These are phyloP conservation scores for Leptinotarsa texana DNA, from an alignment of 1,140 invertebrate species.

Conservation along the genomic window DNA sequence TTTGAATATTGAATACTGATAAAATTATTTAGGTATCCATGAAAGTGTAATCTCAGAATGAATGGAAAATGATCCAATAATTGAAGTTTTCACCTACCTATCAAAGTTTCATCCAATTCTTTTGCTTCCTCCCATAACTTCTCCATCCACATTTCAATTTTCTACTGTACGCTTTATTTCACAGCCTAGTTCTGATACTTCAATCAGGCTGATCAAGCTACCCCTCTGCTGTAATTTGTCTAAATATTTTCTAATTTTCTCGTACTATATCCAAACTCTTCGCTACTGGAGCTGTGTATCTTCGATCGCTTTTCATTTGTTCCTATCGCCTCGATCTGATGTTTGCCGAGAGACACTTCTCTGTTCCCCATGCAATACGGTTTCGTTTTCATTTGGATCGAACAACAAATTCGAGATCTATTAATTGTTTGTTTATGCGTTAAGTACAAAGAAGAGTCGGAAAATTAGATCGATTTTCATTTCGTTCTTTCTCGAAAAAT, in stretches of 20 bases:
- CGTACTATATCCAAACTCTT: not conserved
- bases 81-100: no score
- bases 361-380: constrained; percentile 12
- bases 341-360: not conserved
- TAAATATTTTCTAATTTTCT: not conserved
- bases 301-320: constrained; percentile 3
- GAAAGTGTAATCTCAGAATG: no score
- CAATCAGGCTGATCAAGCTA: no score
- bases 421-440: constrained; percentile 22
- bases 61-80: no score
- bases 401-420: constrained; percentile 14
- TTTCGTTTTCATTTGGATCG: constrained; percentile 22
- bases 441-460: not conserved
- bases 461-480: not conserved
- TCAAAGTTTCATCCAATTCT: no score
- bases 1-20: no score
- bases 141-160: no score
- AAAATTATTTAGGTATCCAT: no score
- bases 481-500: not conserved
- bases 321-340: not conserved
- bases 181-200: no score
- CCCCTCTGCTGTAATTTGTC: no score
- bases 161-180: no score
- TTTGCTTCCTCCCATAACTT: no score
- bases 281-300: not conserved